These are phyloP conservation scores for Acrocephalus kingi DNA, from an alignment of 2,113 vertebrate species.

Conservation along the genomic window DNA sequence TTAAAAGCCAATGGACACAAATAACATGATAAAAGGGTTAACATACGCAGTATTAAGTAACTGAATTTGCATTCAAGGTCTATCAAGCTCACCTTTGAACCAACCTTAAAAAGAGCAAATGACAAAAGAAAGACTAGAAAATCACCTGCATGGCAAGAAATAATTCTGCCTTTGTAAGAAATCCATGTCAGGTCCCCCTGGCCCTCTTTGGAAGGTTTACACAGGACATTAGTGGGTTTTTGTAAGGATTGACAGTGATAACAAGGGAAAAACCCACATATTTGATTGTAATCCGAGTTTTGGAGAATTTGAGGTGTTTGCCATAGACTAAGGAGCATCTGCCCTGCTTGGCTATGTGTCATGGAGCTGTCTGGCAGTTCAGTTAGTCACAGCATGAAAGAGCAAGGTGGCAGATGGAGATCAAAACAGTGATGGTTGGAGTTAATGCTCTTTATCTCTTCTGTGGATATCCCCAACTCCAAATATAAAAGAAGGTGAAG, in stretches of 20 bases:
- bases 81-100: conserved; percentile 45
- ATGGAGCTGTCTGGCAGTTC: not conserved
- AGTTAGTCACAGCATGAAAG: not conserved
- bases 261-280: not conserved
- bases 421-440: not conserved
- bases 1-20: conserved; percentile 9
- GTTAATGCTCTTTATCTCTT: not conserved
- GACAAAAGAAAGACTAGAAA: not conserved
- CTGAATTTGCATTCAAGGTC: conserved; percentile 24
- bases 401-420: not conserved
- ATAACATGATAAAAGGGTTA: conserved; percentile 14
- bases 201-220: not conserved
- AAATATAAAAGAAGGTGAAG: not conserved
- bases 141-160: not conserved
- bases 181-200: not conserved
- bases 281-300: not conserved
- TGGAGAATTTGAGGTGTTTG: not conserved
- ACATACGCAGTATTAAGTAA: not conserved
- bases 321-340: not conserved
- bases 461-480: not conserved
- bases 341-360: not conserved
- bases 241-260: not conserved
- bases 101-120: not conserved
- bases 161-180: not conserved
- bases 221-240: not conserved